phyloP scores from a whole-genome alignment of 2,797 vertebrate genomes.

The Molossus alvarezi region DNA sequence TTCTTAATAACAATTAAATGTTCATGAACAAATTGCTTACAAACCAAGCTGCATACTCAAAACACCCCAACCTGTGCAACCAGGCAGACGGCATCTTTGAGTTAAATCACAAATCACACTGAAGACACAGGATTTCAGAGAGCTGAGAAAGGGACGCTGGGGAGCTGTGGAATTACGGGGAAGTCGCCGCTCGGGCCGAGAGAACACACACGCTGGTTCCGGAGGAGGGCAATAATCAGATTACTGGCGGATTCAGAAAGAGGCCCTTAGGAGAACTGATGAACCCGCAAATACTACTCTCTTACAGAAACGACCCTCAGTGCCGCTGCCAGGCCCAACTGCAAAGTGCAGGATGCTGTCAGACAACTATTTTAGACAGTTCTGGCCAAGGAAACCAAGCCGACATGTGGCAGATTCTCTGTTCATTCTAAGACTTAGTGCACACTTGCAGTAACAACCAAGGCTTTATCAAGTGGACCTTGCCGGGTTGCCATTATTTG shows the following conservation, averaged over 20 bases:
- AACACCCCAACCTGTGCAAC: not conserved
- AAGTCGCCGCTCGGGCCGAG: not conserved
- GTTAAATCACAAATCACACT: not conserved
- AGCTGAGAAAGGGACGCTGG: not conserved
- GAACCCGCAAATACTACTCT: not conserved
- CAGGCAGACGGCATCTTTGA: not conserved
- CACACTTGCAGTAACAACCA: not conserved
- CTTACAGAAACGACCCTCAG: not conserved
- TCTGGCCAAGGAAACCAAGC: not conserved
- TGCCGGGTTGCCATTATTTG: not conserved
- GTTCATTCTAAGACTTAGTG: not conserved
- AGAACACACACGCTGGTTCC: not conserved
- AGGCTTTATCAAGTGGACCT: not conserved
- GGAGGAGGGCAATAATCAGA: not conserved
- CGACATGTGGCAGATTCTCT: not conserved
- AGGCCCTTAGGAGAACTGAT: not conserved
- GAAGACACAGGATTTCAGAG: not conserved
- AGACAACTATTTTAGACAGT: not conserved
- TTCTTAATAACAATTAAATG: not conserved
- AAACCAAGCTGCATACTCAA: not conserved
- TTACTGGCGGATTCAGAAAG: not conserved
- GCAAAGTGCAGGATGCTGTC: not conserved
- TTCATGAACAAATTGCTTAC: not conserved
- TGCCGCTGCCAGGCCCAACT: not conserved
- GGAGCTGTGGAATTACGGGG: not conserved